These are phyloP conservation scores for Tokudaia tokunoshimensis DNA, from an alignment of 2,797 vertebrate species.

Conservation along the genomic window DNA sequence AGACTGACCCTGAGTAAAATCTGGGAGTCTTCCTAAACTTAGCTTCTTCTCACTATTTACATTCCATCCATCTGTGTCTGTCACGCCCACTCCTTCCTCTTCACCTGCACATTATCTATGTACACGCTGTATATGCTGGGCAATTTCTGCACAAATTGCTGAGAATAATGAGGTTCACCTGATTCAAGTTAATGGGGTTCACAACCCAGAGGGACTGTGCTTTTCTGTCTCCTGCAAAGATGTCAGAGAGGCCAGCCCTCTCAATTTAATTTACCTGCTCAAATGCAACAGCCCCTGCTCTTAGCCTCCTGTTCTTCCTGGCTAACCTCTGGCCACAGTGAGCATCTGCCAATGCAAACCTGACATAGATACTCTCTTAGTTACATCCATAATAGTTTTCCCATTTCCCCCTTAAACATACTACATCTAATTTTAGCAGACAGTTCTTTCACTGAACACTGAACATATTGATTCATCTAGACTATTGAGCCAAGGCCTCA, in stretches of 20 bases:
- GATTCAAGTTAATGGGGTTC: background rate
- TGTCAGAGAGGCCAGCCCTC: background rate
- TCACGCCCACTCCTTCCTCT: fast-evolving
- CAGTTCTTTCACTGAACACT: background rate
- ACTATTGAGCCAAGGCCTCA: no score
- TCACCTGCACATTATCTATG: background rate
- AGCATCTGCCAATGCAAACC: background rate
- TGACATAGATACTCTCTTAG: background rate
- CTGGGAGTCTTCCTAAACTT: background rate
- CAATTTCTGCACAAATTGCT: background rate
- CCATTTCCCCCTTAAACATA: background rate
- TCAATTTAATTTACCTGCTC: background rate
- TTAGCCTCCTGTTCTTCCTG: background rate
- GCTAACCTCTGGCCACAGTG: background rate
- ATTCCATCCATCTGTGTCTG: fast-evolving
- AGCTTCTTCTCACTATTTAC: background rate
- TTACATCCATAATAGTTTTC: background rate
- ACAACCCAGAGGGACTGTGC: fast-evolving
- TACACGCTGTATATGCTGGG: fast-evolving
- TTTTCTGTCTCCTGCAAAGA: background rate
- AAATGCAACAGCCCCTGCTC: background rate
- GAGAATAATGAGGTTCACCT: background rate
- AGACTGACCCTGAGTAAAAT: background rate
- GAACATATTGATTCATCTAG: background rate
- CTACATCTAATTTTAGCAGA: background rate